A percentile compares a stretch with the other conserved stretches of the same genome.
Evolutionary conservation across 2,888 invertebrate genomes (phyloP).

Genomic region (Gandaritis pyraliata): DNA sequence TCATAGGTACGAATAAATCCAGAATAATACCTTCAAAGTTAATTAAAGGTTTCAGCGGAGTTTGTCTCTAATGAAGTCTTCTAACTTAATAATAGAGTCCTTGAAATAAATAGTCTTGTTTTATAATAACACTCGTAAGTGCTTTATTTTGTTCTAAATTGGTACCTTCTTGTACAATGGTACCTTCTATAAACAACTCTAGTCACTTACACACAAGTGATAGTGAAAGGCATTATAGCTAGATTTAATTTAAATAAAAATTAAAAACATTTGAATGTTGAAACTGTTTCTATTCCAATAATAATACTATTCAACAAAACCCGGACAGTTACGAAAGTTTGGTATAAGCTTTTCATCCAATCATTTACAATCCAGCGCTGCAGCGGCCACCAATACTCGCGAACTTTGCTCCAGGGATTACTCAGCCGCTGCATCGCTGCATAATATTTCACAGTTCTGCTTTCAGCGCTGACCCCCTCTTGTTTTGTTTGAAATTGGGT

Average conservation of each 20-base stretch:
- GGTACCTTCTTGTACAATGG: no score
- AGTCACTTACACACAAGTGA: no score
- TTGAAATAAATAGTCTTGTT: neutral
- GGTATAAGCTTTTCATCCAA: slow-evolving; percentile 34
- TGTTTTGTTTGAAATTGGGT: slow-evolving; percentile 17
- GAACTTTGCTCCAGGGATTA: slow-evolving; percentile 33
- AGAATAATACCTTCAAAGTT: slow-evolving; percentile 3
- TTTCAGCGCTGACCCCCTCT: slow-evolving; percentile 25
- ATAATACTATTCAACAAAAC: slow-evolving; percentile 24
- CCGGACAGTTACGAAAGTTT: slow-evolving; percentile 26
- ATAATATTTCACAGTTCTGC: slow-evolving; percentile 28
- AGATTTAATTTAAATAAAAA: no score
- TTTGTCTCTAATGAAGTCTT: slow-evolving; percentile 2
- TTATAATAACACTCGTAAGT: neutral
- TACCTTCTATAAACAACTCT: no score
- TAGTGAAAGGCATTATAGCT: no score
- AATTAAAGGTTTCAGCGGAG: slow-evolving; percentile 5
- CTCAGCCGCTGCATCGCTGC: slow-evolving; percentile 30
- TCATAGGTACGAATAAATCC: no score
- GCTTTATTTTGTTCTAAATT: no score
- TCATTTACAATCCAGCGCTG: slow-evolving; percentile 33
- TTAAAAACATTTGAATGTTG: no score
- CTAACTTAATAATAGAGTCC: neutral
- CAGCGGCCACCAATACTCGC: slow-evolving; percentile 27
- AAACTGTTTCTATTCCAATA: no score